Base-by-base conservation (phyloP, 2,888 invertebrate genomes). In the Eristalinus sepulchralis region DNA sequence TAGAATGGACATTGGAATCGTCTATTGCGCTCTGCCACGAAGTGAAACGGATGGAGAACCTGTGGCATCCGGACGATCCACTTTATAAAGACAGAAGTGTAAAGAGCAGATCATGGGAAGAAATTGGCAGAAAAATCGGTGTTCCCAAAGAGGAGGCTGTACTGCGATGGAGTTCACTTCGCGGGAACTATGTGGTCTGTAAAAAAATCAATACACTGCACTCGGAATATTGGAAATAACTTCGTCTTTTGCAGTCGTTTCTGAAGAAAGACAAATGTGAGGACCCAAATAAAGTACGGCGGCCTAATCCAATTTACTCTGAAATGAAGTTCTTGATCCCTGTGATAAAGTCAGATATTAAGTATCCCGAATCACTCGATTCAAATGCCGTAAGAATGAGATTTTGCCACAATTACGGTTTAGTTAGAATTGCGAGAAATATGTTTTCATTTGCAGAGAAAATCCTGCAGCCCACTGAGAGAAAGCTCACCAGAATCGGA, bases 151-250 rank as follows among this genome's bases (percentile, higher is more conserved):
- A 47, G 20, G 20, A 67, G 31, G 53, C 27, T 22, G 53, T 67
- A 17, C 20, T 67, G 53, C 8, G 68, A 34, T 70, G 68, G 57
- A 70, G 36, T 70, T 33, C 68, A 36, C 36, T 70, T 36, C 57
- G 68, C 24, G 47, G 47, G 0, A 47, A 47, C 17, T 47, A 47
- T 8, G 8, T 47, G 17, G 47, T 47, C 0, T 0, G 17, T 8
- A 47, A 47, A 17, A n/a, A 0, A 0, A 47, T 17, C 5, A 27
- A 27, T 27, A 27, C 27, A 27, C 27, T 47, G 5, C 3, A n/a
- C 4, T 17, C 2, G 6, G 0, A 17, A 0, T 17, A 17, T 17
- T 5, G 0, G 6, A 17, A 47, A 17, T 5, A 17, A 47, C 1
- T 17, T 47, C 17, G 17, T 17, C 17, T 8, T 17, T 1, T 1